Evolutionary conservation across 2,113 vertebrate genomes (phyloP).

Genomic region (Alces alces): DNA sequence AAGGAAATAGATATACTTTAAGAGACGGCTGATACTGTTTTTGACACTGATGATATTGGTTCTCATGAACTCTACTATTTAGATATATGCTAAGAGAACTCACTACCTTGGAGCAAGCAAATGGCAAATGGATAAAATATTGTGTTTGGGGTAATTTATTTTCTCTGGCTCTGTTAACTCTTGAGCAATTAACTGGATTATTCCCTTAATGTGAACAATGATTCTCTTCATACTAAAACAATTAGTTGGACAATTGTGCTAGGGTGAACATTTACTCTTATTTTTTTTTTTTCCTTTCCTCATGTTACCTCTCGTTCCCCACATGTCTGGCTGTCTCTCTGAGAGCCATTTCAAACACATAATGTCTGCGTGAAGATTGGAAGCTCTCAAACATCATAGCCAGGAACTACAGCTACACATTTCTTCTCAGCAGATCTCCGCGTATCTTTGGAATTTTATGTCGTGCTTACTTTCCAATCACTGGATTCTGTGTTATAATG

Average conservation of each 20-base stretch:
- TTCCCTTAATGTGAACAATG: constrained; percentile 51
- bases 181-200: constrained; percentile 53
- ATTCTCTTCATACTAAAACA: constrained; percentile 36
- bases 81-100: constrained; percentile 32
- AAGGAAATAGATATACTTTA: neutral
- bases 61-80: neutral
- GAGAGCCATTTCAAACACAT: neutral
- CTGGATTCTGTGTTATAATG: neutral
- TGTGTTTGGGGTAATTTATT: constrained; percentile 51
- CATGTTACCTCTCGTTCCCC: neutral
- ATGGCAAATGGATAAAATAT: constrained; percentile 23
- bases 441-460: constrained; percentile 49
- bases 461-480: constrained; percentile 44
- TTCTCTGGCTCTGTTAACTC: constrained; percentile 47
- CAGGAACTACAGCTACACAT: neutral
- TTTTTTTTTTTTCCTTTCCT: neutral
- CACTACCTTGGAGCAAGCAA: constrained; percentile 37
- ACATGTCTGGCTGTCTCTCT: neutral
- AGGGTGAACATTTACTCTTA: neutral
- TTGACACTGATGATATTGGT: neutral
- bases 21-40: neutral
- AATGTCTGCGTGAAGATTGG: neutral
- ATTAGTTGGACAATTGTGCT: constrained; percentile 32
- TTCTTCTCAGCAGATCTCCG: constrained; percentile 39
- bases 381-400: constrained; percentile 16